Percentiles rank a stretch among this genome's conserved stretches.
phyloP scores from a whole-genome alignment of 2,888 invertebrate species.

The Empis livida region DNA sequence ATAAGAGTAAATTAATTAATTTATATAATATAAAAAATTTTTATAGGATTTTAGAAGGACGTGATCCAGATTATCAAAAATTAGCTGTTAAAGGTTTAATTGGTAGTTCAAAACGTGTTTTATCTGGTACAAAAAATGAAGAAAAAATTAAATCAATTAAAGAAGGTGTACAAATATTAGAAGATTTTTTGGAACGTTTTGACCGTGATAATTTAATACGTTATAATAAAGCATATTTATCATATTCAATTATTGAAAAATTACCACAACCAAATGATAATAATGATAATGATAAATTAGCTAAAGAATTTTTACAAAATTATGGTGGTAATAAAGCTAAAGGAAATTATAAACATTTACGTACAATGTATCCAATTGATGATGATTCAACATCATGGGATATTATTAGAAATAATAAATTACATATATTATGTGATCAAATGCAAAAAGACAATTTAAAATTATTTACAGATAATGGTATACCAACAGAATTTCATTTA shows the following conservation, averaged over 20 bases:
- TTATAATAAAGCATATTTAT: conserved; percentile 56
- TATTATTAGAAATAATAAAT: conserved; percentile 51
- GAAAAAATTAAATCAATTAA: conserved; percentile 62
- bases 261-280: conserved; percentile 43
- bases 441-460: conserved; percentile 48
- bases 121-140: conserved; percentile 63
- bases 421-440: conserved; percentile 44
- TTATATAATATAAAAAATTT: too few species aligned
- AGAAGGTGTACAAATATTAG: conserved; percentile 55
- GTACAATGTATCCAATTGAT: conserved; percentile 45
- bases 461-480: conserved; percentile 49
- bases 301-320: conserved; percentile 45
- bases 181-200: conserved; percentile 61
- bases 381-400: conserved; percentile 56
- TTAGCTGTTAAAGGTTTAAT: conserved; percentile 57
- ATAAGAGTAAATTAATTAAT: too few species aligned
- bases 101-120: conserved; percentile 56
- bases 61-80: conserved; percentile 66
- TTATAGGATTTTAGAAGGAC: conserved; percentile 45
- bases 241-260: conserved; percentile 44
- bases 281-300: conserved; percentile 38
- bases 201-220: conserved; percentile 51
- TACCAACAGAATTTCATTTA: conserved; percentile 55
- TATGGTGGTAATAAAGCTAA: conserved; percentile 50
- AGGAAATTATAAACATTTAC: conserved; percentile 52